Conservation (phyloP, 2,888 invertebrate genomes). For the Frankliniella fusca region DNA sequence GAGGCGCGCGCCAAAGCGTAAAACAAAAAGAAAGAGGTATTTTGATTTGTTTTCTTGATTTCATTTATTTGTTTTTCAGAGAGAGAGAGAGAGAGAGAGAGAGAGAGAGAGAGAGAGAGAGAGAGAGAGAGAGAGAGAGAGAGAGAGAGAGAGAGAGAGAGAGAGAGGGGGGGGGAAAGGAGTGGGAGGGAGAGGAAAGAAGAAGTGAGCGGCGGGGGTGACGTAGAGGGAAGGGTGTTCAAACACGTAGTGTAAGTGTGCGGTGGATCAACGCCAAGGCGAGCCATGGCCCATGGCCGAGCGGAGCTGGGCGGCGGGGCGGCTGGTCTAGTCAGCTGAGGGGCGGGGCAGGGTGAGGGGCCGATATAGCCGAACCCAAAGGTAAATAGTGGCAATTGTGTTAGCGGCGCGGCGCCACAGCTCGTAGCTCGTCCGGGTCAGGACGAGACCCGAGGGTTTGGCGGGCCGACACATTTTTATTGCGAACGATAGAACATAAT, state of each 20-base stretch:
- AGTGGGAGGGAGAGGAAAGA: conserved; percentile 1
- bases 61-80: too few relatives aligned
- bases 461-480: neutral
- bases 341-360: neutral
- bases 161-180: neutral
- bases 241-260: neutral
- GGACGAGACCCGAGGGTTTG: neutral
- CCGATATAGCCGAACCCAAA: conserved; percentile 2
- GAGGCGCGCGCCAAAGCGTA: too few relatives aligned
- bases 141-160: conserved; percentile 32
- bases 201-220: conserved; percentile 23
- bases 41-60: too few relatives aligned
- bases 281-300: neutral
- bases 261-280: conserved; percentile 7
- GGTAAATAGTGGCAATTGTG: conserved; percentile 20
- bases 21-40: conserved; percentile 28
- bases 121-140: conserved; percentile 29
- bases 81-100: too few relatives aligned
- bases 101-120: conserved; percentile 25
- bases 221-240: conserved; percentile 27
- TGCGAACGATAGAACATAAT: too few relatives aligned
- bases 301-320: neutral
- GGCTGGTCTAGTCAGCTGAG: conserved; percentile 11
- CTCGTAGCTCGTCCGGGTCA: neutral
- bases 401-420: neutral